Conservation (phyloP, 2,797 vertebrate genomes). For the Thripadectes ignobilis region DNA sequence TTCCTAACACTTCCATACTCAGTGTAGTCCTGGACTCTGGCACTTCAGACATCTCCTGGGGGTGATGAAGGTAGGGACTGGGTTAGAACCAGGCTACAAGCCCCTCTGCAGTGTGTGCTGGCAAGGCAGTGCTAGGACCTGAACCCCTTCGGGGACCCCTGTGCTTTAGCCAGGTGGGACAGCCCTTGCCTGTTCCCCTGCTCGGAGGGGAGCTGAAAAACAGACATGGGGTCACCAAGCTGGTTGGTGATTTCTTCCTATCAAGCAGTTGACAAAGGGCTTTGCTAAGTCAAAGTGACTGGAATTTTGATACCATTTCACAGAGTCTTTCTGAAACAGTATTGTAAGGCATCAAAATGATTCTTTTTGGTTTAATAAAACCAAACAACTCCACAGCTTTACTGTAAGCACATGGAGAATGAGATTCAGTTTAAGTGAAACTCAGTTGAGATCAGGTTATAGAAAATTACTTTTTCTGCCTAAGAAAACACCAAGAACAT, state of each 20-base stretch:
- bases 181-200: not conserved
- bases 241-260: not conserved
- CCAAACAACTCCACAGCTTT: not conserved
- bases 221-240: not conserved
- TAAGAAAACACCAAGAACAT: not conserved
- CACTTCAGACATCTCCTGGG: not conserved
- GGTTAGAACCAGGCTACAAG: not conserved
- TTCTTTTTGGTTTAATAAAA: not conserved
- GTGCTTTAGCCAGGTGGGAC: not conserved
- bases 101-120: accelerated
- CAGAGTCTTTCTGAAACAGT: not conserved
- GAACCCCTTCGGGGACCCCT: not conserved
- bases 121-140: not conserved
- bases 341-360: not conserved
- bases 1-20: not conserved
- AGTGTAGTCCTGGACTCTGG: not conserved
- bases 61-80: not conserved
- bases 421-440: not conserved
- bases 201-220: not conserved
- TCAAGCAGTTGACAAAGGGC: not conserved
- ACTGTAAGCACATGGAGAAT: not conserved
- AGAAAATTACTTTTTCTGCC: not conserved
- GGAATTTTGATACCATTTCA: not conserved
- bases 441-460: not conserved
- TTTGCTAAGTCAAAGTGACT: not conserved